Conservation (phyloP, 2,113 vertebrate species). For the Odontophorus gujanensis region DNA sequence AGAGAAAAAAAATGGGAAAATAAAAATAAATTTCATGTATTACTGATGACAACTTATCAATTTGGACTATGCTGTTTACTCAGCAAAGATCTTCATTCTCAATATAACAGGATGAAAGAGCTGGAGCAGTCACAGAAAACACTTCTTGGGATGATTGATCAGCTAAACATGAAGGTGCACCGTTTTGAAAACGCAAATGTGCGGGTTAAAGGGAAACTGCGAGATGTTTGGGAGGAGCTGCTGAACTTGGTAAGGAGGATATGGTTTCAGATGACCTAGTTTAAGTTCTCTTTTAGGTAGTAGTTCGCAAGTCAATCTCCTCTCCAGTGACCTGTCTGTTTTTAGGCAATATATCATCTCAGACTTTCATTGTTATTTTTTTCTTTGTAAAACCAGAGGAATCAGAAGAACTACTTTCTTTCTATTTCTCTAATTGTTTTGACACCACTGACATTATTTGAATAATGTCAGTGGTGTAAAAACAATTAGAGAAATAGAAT, state of each 20-base stretch:
- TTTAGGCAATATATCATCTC: background rate
- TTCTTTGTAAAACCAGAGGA: background rate
- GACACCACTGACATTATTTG: background rate
- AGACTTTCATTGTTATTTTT: background rate
- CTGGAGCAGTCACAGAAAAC: constrained; percentile 74
- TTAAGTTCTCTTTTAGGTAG: background rate
- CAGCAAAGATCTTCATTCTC: background rate
- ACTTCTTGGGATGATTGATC: constrained; percentile 58
- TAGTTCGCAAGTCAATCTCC: background rate
- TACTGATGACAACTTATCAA: background rate
- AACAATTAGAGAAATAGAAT: too few relatives aligned
- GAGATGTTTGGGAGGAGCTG: constrained; percentile 75
- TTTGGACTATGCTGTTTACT: background rate
- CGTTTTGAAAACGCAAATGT: constrained; percentile 25
- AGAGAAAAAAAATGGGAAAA: background rate
- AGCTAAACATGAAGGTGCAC: constrained; percentile 27
- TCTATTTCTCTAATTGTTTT: background rate
- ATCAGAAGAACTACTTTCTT: background rate
- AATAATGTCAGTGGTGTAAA: too few relatives aligned
- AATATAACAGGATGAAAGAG: constrained; percentile 65
- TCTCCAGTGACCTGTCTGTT: background rate
- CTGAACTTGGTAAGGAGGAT: constrained; percentile 61
- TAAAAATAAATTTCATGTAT: background rate
- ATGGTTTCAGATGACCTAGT: background rate
- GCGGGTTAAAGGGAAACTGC: constrained; percentile 76